A percentile compares a stretch with the other conserved stretches of the same genome.
These are phyloP conservation scores for Hystrix brachyura DNA, from an alignment of 2,113 vertebrate genomes.

Conservation along the genomic window DNA sequence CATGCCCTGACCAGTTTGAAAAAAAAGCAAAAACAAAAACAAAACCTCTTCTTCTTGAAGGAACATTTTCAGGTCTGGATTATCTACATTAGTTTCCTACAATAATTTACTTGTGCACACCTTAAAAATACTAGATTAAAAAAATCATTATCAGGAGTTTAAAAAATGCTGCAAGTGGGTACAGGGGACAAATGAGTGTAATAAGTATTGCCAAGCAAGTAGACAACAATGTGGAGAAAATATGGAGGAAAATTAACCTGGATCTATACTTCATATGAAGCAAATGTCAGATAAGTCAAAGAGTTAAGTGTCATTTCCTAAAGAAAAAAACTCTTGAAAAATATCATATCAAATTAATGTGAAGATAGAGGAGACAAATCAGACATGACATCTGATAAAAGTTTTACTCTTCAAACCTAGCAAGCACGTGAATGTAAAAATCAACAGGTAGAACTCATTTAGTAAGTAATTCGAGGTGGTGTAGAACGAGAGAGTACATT, in stretches of 20 bases:
- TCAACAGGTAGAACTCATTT: neutral
- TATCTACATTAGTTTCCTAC: neutral
- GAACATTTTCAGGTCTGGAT: neutral
- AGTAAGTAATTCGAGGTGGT: neutral
- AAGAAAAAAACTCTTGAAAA: conserved; percentile 28
- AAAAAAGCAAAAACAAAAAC: neutral
- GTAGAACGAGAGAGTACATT: neutral
- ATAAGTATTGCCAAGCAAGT: neutral
- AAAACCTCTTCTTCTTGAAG: neutral
- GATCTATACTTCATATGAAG: neutral
- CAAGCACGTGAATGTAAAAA: neutral
- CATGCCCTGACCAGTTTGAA: neutral
- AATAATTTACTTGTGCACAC: neutral
- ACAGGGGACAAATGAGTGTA: neutral
- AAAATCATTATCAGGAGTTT: neutral
- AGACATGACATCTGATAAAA: neutral
- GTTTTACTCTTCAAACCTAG: neutral
- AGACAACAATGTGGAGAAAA: neutral
- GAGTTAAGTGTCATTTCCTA: neutral
- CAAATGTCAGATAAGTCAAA: neutral
- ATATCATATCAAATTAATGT: neutral
- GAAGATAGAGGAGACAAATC: neutral
- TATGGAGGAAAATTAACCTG: conserved; percentile 31
- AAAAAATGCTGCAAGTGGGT: neutral
- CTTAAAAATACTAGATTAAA: neutral